Conservation (phyloP, 2,113 vertebrate genomes). For the Accipiter virgatus region DNA sequence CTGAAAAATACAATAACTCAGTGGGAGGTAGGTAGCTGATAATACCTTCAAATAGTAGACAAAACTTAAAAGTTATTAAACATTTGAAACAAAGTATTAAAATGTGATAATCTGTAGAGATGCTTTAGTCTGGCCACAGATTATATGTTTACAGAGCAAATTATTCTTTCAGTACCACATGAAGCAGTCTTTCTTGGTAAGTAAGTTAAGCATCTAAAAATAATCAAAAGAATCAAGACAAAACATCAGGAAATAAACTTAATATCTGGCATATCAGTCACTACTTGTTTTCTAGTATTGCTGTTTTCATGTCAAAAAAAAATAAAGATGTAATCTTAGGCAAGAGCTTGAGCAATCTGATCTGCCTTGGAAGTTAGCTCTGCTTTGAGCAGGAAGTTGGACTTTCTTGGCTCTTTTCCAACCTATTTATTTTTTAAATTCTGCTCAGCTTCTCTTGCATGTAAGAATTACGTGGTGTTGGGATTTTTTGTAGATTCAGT, state of each 20-base stretch:
- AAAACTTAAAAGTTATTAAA: neutral
- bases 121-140: neutral
- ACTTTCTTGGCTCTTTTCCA: neutral
- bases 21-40: slow-evolving; percentile 84
- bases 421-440: neutral
- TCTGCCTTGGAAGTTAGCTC: neutral
- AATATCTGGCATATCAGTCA: neutral
- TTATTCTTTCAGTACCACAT: neutral
- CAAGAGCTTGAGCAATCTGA: neutral
- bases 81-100: neutral
- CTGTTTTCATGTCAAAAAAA: neutral
- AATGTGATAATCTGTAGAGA: neutral
- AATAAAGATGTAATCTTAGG: neutral
- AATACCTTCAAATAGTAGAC: neutral
- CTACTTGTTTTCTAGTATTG: neutral
- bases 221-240: neutral
- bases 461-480: neutral
- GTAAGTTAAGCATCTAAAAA: neutral
- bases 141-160: neutral
- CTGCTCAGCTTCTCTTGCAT: neutral
- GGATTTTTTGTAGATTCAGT: neutral
- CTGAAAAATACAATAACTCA: slow-evolving; percentile 83
- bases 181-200: neutral
- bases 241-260: neutral
- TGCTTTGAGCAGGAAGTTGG: neutral